Evolutionary conservation across 23 tunicate genomes (phyloP), one percentile per base, ranked within the genome.

Genomic region (Diplosoma virens): DNA sequence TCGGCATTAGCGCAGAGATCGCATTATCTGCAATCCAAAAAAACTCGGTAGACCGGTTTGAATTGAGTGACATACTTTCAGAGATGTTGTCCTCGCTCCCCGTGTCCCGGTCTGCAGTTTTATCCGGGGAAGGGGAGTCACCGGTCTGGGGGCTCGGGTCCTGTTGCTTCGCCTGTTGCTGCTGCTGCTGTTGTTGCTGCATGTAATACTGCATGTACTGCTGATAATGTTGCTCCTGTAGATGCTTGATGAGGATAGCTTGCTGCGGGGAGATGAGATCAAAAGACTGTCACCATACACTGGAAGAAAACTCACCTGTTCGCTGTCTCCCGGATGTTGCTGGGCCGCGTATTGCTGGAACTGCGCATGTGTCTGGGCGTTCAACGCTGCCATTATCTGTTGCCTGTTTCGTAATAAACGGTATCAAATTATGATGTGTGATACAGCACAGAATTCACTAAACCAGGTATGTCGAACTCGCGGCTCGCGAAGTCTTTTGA

Each of bases 291-390:
- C 50, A 41, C 50, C 11, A 41, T 41, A 9, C 50, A 69, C n/a
- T n/a, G n/a, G n/a, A n/a, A n/a, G n/a, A 6, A 3, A 3, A 22
- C 58, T 21, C 41, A 84, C 97, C 86, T 92, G 87, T 22, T 87
- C 99, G 6, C 83, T 65, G 52, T 94, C 78, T 35, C 99, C 99
- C 1, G 99, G 99, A 68, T 78, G 79, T 80, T 87, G 95, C 71
- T 94, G 99, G 28, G 99, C 95, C 22, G 95, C 99, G 45, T 94
- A 94, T 37, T 94, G 99, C 55, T 88, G 90, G 48, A 94, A 94
- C 56, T 94, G 99, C 26, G 87, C 88, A 18, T 95, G 93, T 16
- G 99, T 94, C 65, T 94, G 99, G 23, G 95, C 87, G 59, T 94
- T 94, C 54, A 94, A 58, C 0, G 95, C 99, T 25, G 95, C 71